Conservation (phyloP, 92 coral and sea anemone genomes). For the Siderastrea siderea region DNA sequence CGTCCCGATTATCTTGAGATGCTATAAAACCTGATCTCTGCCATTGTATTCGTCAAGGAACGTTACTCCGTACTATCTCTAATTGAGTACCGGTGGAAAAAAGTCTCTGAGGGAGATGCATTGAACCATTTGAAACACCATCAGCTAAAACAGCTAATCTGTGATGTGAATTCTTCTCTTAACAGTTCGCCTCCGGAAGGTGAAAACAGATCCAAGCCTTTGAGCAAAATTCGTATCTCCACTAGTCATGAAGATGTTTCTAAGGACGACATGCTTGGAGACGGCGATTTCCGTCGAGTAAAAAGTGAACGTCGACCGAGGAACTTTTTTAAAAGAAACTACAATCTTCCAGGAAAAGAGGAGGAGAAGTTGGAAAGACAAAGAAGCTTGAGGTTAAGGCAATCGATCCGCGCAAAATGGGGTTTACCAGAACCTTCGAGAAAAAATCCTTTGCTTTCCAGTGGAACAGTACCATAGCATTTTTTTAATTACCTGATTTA, state of each 20-base stretch:
- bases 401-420: conserved; percentile 89
- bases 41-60: no score
- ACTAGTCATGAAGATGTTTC: conserved; percentile 56
- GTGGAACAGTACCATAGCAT: neutral
- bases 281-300: conserved; percentile 75
- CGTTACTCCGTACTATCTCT: no score
- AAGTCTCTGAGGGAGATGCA: no score
- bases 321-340: conserved; percentile 76
- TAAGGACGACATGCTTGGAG: conserved; percentile 46
- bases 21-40: no score
- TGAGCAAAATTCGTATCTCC: conserved; percentile 18
- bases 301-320: conserved; percentile 86
- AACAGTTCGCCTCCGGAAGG: conserved; percentile 17
- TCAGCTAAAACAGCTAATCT: neutral
- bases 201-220: conserved; percentile 21
- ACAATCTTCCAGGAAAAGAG: conserved; percentile 60
- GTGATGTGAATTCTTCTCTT: neutral
- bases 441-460: conserved; percentile 41
- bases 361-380: conserved; percentile 86
- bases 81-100: no score
- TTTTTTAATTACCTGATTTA: neutral
- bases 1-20: no score
- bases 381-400: conserved; percentile 79
- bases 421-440: conserved; percentile 52
- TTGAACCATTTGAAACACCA: neutral